Percentiles rank a stretch among this genome's conserved stretches.
Evolutionary conservation across 2,797 vertebrate species (phyloP).

Genomic region (Lerista edwardsae): DNA sequence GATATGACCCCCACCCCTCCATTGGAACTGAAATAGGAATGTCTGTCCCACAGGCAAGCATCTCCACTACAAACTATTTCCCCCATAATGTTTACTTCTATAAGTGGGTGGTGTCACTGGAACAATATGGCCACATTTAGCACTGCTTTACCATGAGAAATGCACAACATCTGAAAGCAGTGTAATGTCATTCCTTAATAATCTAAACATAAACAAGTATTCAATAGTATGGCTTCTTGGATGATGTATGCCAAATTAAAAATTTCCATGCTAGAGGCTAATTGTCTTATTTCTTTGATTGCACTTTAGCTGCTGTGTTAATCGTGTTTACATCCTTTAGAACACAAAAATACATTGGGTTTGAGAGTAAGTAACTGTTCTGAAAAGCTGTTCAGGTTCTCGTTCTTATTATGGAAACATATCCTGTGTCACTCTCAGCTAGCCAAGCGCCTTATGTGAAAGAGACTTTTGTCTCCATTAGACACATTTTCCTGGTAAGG

Average conservation of each 20-base stretch:
- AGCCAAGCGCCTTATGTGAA: slow-evolving; percentile 1
- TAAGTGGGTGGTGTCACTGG: not conserved
- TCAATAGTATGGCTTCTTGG: not conserved
- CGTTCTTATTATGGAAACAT: not conserved
- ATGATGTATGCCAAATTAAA: not conserved
- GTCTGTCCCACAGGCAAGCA: not conserved
- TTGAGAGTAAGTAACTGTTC: not conserved
- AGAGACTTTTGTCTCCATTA: not conserved
- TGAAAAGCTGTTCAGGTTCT: slow-evolving; percentile 4
- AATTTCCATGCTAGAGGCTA: not conserved
- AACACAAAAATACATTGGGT: not conserved
- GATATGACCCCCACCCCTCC: not conserved
- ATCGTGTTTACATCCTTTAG: not conserved
- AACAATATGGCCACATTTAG: not conserved
- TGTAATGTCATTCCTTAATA: not conserved
- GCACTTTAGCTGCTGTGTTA: not conserved
- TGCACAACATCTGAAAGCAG: not conserved
- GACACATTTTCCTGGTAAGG: slow-evolving; percentile 2
- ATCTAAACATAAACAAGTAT: not conserved
- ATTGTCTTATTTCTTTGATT: not conserved
- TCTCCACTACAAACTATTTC: not conserved
- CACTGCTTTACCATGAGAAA: not conserved
- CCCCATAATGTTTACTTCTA: not conserved
- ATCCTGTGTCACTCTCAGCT: not conserved
- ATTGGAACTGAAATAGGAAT: not conserved